These are phyloP conservation scores for Clarias platycephalus DNA, from an alignment of 2,797 vertebrate genomes.

Conservation along the genomic window DNA sequence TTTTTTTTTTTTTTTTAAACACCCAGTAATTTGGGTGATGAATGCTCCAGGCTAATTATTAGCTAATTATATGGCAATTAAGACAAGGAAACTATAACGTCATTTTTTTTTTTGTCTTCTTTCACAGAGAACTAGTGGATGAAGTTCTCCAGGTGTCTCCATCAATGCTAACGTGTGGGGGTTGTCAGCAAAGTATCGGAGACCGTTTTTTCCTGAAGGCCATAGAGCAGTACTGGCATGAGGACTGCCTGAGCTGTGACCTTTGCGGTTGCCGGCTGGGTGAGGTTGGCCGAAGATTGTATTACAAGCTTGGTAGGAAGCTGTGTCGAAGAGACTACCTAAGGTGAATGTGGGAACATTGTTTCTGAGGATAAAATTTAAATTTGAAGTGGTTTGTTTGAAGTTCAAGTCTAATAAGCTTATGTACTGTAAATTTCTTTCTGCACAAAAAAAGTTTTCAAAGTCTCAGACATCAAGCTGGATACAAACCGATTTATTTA, in stretches of 20 bases:
- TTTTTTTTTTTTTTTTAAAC: too few relatives aligned
- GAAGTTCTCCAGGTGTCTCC: slow-evolving; percentile 98
- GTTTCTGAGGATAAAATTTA: neutral
- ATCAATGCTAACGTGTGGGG: slow-evolving; percentile 91
- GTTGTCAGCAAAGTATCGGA: slow-evolving; percentile 97
- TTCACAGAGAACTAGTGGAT: slow-evolving; percentile 88
- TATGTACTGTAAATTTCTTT: neutral
- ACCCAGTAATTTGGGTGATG: neutral
- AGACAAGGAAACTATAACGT: neutral
- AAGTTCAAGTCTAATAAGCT: neutral
- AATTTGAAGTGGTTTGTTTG: neutral
- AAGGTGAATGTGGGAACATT: slow-evolving; percentile 74
- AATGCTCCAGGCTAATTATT: neutral
- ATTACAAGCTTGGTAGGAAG: slow-evolving; percentile 97
- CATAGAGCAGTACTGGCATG: slow-evolving; percentile 99
- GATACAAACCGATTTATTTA: too few relatives aligned
- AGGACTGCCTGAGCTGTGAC: slow-evolving; percentile 98
- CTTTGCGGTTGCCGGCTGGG: slow-evolving; percentile 94
- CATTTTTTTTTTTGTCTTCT: neutral
- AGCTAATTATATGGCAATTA: neutral
- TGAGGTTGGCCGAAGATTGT: slow-evolving; percentile 92
- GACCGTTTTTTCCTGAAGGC: slow-evolving; percentile 98
- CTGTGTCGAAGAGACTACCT: slow-evolving; percentile 96
- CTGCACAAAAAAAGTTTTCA: neutral
- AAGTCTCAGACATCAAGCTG: neutral